Base-by-base conservation (phyloP, 1,140 invertebrate genomes). In the Drosophila lacteicornis region DNA sequence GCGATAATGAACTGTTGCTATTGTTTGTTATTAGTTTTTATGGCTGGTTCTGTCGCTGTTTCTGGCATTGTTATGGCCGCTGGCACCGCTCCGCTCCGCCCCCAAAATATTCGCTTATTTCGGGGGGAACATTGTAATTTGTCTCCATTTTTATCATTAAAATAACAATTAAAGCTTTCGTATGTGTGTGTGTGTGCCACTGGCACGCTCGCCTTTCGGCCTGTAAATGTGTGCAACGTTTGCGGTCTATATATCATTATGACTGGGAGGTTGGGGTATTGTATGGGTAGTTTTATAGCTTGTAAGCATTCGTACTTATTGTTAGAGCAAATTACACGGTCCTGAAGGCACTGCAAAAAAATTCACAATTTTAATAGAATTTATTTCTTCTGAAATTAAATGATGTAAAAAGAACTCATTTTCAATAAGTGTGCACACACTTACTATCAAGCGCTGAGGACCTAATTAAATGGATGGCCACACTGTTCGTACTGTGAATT, bases 71-170 rank as follows among this genome's bases (percentile, higher is more conserved):
- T 67, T 61, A 47, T 61, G 30, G 56, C 56, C 63, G 25, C 59
- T 62, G 33, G 59, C 46, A 62, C 59, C 59, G 33, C 38, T 59
- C 40, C 17, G 19, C 43, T 27, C 53, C 67, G 15, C 66, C 46
- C 67, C 27, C 43, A 70, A 70, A 70, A 46, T 68, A 70, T 68
- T 33, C 33, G 55, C 38, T 33, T 5, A n/a, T 70, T 61, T 51
- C 50, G 49, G 58, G 69, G 50, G 67, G 55, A 55, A 46, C 71
- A 63, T 66, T 75, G 85, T 85, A 90, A 90, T 90, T 90, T 90
- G 85, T 90, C 85, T 90, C 81, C 79, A 90, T 90, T 90, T 90
- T 90, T 90, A 90, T 85, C 85, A 90, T 90, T 90, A 90, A 90
- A 90, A 90, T 90, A 90, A 90, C 85, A 90, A 90, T 90, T 90